Base-by-base conservation (phyloP, 2,113 vertebrate genomes). In the Labeo catla region DNA sequence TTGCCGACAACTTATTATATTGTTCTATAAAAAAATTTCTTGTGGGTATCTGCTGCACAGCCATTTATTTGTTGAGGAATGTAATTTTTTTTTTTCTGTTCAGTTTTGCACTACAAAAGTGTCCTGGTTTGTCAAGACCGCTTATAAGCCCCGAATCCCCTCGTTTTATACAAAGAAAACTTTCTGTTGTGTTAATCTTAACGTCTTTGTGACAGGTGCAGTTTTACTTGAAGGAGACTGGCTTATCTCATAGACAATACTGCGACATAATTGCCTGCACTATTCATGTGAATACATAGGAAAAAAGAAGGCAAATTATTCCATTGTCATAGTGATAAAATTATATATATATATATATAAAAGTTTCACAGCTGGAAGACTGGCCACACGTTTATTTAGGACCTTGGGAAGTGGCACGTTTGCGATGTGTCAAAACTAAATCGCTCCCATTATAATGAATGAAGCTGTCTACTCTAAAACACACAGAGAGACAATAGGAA, bases 401-500 rank as follows among this genome's bases (percentile, higher is more conserved):
- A 36, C 76, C 76, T 54, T 16, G 8, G 12, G 4, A 54, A 77
- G 49, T 77, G 49, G 4, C 13, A 16, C 28, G 21, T 54, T 54
- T 77, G 28, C 28, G 16, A 34, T 21, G 73, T 76, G 76, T 77
- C 76, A 54, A 77, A 77, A 16, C 50, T 28, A 19, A 77, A 52
- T 54, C 0, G 0, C 50, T 50, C 28, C 13, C 13, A 77, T 77
- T 77, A 52, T 76, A 76, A 50, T 34, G 23, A 54, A 54, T 19
- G 15, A 77, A 54, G 28, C 23, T 10, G 76, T 77, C 74, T 77
- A 54, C 12, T 52, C 47, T 77, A 2, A 54, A 34, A 77, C 47
- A 36, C 50, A 54, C 23, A 74, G 6, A 19, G 45, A 77, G 23
- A 77, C 45, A 8, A 49, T 23, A 45, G 72, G 1, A 49, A 50